A percentile compares a stretch with the other conserved stretches of the same genome.
Evolutionary conservation across 2,113 vertebrate genomes (phyloP).

Genomic region (Oncorhynchus masou): DNA sequence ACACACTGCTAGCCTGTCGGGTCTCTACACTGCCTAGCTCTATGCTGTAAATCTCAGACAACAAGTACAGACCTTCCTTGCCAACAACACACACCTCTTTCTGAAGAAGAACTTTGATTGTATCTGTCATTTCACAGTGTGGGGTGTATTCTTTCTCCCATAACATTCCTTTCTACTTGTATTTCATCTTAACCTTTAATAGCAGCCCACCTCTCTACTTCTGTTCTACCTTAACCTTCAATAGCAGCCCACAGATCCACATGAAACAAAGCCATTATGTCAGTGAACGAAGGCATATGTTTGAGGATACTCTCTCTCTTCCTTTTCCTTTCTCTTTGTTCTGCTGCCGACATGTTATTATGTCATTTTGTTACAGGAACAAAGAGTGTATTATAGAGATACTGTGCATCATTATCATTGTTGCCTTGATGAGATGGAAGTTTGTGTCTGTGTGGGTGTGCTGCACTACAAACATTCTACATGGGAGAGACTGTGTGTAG

Average conservation of each 20-base stretch:
- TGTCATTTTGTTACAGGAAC: slow-evolving; percentile 57
- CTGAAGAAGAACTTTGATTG: slow-evolving; percentile 23
- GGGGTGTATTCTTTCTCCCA: slow-evolving; percentile 41
- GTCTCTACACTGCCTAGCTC: neutral
- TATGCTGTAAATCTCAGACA: neutral
- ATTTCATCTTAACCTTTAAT: slow-evolving; percentile 57
- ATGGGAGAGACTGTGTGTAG: neutral
- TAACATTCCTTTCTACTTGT: slow-evolving; percentile 32
- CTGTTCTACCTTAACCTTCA: slow-evolving; percentile 54
- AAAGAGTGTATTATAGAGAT: slow-evolving; percentile 40
- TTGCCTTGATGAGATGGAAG: slow-evolving; percentile 48
- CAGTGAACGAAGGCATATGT: slow-evolving; percentile 2
- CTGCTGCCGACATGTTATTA: slow-evolving; percentile 57
- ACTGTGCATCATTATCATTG: slow-evolving; percentile 60
- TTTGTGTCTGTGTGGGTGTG: slow-evolving; percentile 26
- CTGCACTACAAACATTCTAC: neutral
- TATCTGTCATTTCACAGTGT: slow-evolving; percentile 15
- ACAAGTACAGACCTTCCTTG: slow-evolving; percentile 1
- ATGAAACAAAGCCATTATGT: slow-evolving; percentile 53
- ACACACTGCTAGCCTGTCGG: neutral
- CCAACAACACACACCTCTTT: slow-evolving; percentile 9
- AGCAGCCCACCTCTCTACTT: slow-evolving; percentile 39
- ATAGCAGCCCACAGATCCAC: slow-evolving; percentile 50
- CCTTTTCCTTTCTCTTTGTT: slow-evolving; percentile 35
- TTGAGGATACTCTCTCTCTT: slow-evolving; percentile 45